These are phyloP conservation scores for Alligator sinensis DNA, from an alignment of 2,113 vertebrate genomes.

Conservation along the genomic window DNA sequence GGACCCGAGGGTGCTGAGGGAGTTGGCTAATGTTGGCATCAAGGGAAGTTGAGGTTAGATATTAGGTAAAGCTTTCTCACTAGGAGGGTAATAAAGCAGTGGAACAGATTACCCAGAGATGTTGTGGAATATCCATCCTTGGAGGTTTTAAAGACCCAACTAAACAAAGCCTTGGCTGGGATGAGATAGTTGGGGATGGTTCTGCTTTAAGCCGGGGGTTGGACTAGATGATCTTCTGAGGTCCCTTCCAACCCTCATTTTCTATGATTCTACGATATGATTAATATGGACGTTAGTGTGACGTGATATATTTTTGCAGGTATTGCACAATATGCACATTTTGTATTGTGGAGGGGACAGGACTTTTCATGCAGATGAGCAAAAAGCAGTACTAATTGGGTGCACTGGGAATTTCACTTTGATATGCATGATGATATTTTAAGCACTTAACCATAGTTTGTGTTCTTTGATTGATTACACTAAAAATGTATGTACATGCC, in stretches of 20 bases:
- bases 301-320: background rate
- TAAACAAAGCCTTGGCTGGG: no score
- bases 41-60: no score
- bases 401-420: conserved; percentile 21
- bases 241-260: no score
- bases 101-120: no score
- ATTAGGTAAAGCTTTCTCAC: no score
- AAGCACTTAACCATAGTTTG: background rate
- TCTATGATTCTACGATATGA: background rate
- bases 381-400: background rate
- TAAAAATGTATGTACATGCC: background rate
- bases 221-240: background rate
- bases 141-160: no score
- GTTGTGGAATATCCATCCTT: no score
- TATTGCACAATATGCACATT: conserved; percentile 22
- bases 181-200: no score
- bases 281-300: background rate
- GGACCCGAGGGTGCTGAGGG: no score
- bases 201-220: background rate
- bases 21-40: no score
- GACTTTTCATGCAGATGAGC: background rate
- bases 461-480: background rate
- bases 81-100: no score
- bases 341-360: background rate
- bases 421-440: background rate